Base-by-base conservation (phyloP, 2,888 invertebrate genomes). In the Zygaena filipendulae region DNA sequence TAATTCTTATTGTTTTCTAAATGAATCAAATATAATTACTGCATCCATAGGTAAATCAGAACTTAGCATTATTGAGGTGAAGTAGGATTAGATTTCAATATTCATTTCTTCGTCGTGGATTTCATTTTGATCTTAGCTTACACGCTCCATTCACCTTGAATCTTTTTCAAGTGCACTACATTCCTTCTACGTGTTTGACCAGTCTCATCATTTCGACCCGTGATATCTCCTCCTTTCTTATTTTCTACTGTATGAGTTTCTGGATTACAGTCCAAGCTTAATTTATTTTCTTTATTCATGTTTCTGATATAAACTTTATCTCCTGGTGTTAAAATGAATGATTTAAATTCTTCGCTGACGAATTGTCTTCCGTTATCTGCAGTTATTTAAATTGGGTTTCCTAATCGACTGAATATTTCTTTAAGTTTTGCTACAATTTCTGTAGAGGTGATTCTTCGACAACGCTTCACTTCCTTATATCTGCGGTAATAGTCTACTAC, bases 221-320 rank as follows among this genome's bases (percentile, higher is more conserved):
- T 18, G 3, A 38, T 12, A 18, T 42, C 45, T 2, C 35, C 35
- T 4, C 27, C 33, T n/a, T 18, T 27, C 0, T 12, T 10, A 2
- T 16, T 6, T 13, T 36, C 23, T 1, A 42, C 43, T 3, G 34
- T 39, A 26, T 42, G 35, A 14, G 40, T 9, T n/a, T 22, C 21
- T 2, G 36, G 21, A 5, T 39, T 19, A 25, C 14, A 45, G 9
- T 35, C 31, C 1, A 18, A 3, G 6, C 21, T 32, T 3, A 43
- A 21, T 19, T 40, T 42, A 25, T 46, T 42, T 3, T 23, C 11
- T 26, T 34, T 40, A 4, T 19, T 33, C 13, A 38, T 25, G 18
- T 45, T 35, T 14, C 36, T 47, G 0, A 41, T 14, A 21, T 46
- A 46, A 1, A 43, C 40, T 26, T 39, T 46, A 10, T 44, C 41